Evolutionary conservation across 1,140 invertebrate species (phyloP).

Genomic region (Zaprionus kolodkinae): DNA sequence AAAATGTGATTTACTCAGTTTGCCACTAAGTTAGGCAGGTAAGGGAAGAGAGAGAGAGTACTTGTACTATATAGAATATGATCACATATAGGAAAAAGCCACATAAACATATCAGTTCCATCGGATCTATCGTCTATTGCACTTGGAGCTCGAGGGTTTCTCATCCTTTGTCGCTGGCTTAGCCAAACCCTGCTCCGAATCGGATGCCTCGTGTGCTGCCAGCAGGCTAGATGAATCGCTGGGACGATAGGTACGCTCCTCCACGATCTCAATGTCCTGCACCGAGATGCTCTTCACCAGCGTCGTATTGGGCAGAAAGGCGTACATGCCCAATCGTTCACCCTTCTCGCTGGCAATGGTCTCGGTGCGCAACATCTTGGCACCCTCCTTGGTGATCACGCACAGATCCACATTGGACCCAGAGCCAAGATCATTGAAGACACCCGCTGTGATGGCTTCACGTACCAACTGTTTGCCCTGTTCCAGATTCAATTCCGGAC

Average conservation of each 20-base stretch:
- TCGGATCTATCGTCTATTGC: neutral
- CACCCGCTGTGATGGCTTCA: slow-evolving; percentile 97
- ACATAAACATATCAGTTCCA: no score
- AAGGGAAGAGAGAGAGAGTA: neutral
- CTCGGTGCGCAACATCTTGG: slow-evolving; percentile 93
- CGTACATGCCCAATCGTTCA: slow-evolving; percentile 55
- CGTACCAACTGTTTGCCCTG: slow-evolving; percentile 95
- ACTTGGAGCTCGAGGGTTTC: neutral
- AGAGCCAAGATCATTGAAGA: slow-evolving; percentile 98
- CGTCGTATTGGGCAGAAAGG: slow-evolving; percentile 68
- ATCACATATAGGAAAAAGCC: neutral
- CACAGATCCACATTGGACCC: slow-evolving; percentile 98
- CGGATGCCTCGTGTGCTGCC: neutral
- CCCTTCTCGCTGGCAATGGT: slow-evolving; percentile 94
- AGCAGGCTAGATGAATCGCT: neutral
- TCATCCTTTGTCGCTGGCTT: neutral
- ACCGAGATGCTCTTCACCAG: slow-evolving; percentile 62
- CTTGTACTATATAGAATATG: neutral
- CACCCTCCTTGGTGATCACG: slow-evolving; percentile 93
- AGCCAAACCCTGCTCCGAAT: neutral
- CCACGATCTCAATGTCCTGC: slow-evolving; percentile 39
- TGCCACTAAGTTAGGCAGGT: no score
- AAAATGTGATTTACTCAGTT: no score
- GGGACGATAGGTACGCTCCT: slow-evolving; percentile 43
- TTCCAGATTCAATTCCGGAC: slow-evolving; percentile 91